Evolutionary conservation across 2,113 vertebrate genomes (phyloP).

Genomic region (Podilymbus podiceps): DNA sequence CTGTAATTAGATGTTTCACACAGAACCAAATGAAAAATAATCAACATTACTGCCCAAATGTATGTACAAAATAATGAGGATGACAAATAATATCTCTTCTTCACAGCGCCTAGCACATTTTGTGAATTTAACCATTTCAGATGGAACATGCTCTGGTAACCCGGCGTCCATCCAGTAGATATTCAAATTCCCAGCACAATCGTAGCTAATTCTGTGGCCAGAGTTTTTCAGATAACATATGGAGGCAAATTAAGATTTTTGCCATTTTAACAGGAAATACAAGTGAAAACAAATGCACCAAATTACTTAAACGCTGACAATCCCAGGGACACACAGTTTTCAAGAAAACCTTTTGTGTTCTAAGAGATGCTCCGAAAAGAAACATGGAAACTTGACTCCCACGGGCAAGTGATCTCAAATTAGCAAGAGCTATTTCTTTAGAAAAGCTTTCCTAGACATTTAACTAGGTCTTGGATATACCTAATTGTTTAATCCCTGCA

Average conservation of each 20-base stretch:
- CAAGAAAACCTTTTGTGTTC: neutral
- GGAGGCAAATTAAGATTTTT: neutral
- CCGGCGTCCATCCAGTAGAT: neutral
- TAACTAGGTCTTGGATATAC: neutral
- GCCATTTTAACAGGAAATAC: neutral
- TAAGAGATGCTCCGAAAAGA: neutral
- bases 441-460: neutral
- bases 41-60: neutral
- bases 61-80: neutral
- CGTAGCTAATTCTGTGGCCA: neutral
- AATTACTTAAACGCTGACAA: neutral
- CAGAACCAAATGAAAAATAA: neutral
- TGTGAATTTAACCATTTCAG: neutral
- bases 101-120: neutral
- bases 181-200: neutral
- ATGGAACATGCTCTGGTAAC: neutral
- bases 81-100: neutral
- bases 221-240: neutral
- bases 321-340: neutral
- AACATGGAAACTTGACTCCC: neutral
- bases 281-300: neutral
- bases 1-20: neutral
- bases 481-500: constrained; percentile 34
- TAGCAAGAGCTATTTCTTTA: neutral
- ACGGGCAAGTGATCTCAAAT: neutral